Evolutionary conservation across 2,888 invertebrate genomes (phyloP), one percentile per base, ranked within the genome.

Genomic region (Parnassius smintheus): DNA sequence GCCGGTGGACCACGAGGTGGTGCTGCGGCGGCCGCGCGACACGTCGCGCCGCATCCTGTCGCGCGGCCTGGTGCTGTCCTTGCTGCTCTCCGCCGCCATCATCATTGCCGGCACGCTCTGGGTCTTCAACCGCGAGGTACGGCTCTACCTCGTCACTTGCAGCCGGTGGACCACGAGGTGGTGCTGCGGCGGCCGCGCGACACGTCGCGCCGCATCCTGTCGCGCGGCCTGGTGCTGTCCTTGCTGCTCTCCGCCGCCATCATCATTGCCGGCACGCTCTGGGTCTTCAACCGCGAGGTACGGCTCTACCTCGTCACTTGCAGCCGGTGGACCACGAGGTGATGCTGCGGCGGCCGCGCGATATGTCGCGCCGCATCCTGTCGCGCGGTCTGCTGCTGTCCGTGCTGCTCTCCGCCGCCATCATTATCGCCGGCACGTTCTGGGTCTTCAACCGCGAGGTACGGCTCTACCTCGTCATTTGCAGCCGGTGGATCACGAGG

Each of bases 321-420:
- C 99, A 99, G 86, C 99, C 99, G 0, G 99, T 99, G n/a, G 99
- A 99, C 91, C 97, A 96, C 80, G 98, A 99, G 85, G 98, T 99
- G n/a, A 93, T 99, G 22, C 95, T 96, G 61, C 97, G 98, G 69
- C 96, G 97, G 56, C 98, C 99, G 0, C 93, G 99, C 25, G 96
- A 98, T 84, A 97, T 97, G 0, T 95, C 96, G 74, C 97, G 99
- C 65, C 96, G 98, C 25, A 99, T 99, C 96, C 97, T 99, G 64
- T 98, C 98, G 0, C 94, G 95, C 67, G 93, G 94, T 44, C 93
- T 99, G 55, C 95, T 99, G 55, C 86, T 96, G 41, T 98, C 98
- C 86, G 98, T 99, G 53, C 90, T 99, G 59, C 91, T 98, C 12
- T 98, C 99, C 0, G 98, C 99, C 12, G 93, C 95, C 70, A 97